Evolutionary conservation across 2,113 vertebrate species (phyloP).

Genomic region (Upupa epops): DNA sequence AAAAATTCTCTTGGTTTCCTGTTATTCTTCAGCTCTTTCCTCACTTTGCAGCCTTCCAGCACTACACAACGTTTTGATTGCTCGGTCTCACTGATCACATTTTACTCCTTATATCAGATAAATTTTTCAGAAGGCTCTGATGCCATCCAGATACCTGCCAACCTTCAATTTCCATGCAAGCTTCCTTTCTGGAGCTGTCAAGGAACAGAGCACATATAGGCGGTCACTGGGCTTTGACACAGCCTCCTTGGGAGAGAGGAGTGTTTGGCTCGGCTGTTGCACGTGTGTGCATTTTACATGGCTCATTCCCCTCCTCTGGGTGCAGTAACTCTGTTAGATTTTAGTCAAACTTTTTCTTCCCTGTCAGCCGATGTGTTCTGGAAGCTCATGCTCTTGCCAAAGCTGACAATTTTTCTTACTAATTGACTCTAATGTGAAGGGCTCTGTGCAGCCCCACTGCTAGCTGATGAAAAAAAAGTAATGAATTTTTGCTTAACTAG

Average conservation of each 20-base stretch:
- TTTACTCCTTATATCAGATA: background rate
- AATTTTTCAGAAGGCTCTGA: background rate
- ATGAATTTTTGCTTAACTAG: conserved; percentile 65
- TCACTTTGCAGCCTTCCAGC: background rate
- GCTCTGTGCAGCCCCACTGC: conserved; percentile 22
- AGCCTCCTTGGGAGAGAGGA: background rate
- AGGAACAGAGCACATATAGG: background rate
- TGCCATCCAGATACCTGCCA: background rate
- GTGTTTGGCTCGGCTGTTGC: background rate
- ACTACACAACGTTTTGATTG: background rate
- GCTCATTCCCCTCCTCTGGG: conserved; percentile 1
- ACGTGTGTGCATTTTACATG: background rate
- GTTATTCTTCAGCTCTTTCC: background rate
- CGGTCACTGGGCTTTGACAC: background rate
- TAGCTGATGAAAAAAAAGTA: conserved; percentile 14
- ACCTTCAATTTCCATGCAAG: background rate
- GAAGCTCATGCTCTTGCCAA: conserved; percentile 16
- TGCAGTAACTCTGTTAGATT: conserved; percentile 4
- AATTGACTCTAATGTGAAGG: conserved; percentile 56
- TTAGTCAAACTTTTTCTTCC: conserved; percentile 8
- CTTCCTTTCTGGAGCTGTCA: background rate
- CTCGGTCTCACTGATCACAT: background rate
- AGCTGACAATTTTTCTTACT: conserved; percentile 65
- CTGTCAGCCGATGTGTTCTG: conserved; percentile 23
- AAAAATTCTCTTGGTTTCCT: background rate